phyloP scores from a whole-genome alignment of 2,797 vertebrate species.

The Carapus acus region DNA sequence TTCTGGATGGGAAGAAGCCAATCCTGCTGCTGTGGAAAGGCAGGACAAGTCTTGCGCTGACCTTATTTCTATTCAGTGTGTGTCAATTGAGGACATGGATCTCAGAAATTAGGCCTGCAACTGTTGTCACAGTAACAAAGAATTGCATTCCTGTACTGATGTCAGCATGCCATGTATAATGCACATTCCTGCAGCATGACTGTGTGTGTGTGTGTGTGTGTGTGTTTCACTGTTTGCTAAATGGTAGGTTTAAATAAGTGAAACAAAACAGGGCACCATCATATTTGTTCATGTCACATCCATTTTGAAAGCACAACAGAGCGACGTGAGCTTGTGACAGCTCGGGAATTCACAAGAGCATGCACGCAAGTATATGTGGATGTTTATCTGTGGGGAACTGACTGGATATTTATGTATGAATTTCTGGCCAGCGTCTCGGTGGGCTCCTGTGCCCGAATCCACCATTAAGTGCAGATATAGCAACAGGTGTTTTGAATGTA shows the following conservation, averaged over 20 bases:
- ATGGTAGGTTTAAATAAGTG: background rate
- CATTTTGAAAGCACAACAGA: background rate
- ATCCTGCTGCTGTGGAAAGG: slow-evolving; percentile 8
- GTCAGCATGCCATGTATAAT: background rate
- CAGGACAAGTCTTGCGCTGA: slow-evolving; percentile 4
- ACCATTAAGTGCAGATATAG: slow-evolving; percentile 25
- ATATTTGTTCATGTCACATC: background rate
- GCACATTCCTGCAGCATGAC: slow-evolving; percentile 14
- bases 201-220: background rate
- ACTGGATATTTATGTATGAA: slow-evolving; percentile 43
- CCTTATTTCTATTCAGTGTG: slow-evolving; percentile 8
- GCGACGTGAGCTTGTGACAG: slow-evolving; percentile 30
- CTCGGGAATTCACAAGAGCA: slow-evolving; percentile 35
- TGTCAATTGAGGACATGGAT: slow-evolving; percentile 6
- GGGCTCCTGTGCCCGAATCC: slow-evolving; percentile 17
- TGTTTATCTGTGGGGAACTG: slow-evolving; percentile 53
- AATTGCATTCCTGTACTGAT: slow-evolving; percentile 7
- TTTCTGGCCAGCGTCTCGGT: slow-evolving; percentile 22
- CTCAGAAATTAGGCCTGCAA: background rate
- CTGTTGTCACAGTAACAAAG: slow-evolving; percentile 1
- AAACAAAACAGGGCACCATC: background rate
- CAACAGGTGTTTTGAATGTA: slow-evolving; percentile 40
- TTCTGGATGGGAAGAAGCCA: background rate
- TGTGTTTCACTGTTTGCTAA: background rate
- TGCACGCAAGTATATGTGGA: slow-evolving; percentile 45